phyloP scores from a whole-genome alignment of 2,888 invertebrate species.

The Linyphia triangularis region DNA sequence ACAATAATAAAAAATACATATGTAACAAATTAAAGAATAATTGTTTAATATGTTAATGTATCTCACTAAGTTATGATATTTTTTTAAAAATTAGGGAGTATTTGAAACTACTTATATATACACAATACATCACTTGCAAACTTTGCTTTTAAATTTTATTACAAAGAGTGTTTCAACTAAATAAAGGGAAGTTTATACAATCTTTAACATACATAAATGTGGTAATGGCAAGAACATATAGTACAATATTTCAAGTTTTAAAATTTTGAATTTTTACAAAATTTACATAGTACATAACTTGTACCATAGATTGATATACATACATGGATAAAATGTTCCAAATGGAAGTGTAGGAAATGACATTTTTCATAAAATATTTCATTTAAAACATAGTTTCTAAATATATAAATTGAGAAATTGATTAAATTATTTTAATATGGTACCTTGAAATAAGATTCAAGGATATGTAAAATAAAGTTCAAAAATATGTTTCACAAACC shows the following conservation, averaged over 20 bases:
- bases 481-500: no score
- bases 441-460: neutral
- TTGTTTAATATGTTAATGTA: no score
- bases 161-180: constrained; percentile 22
- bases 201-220: constrained; percentile 15
- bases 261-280: constrained; percentile 11
- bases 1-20: no score
- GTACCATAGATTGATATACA: constrained; percentile 3
- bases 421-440: neutral
- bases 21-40: no score
- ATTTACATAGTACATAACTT: neutral
- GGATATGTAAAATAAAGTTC: no score
- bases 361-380: neutral
- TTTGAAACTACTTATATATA: no score
- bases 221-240: constrained; percentile 27
- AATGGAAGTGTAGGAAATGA: neutral
- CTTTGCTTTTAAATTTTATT: constrained; percentile 23
- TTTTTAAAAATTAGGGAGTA: no score
- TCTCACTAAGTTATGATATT: no score
- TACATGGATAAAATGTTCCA: neutral
- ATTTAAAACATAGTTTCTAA: neutral
- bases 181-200: constrained; percentile 56
- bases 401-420: neutral
- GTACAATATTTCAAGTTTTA: neutral
- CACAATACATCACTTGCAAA: neutral